Base-by-base conservation (phyloP, 2,797 vertebrate genomes). In the Urophycis tenuis region DNA sequence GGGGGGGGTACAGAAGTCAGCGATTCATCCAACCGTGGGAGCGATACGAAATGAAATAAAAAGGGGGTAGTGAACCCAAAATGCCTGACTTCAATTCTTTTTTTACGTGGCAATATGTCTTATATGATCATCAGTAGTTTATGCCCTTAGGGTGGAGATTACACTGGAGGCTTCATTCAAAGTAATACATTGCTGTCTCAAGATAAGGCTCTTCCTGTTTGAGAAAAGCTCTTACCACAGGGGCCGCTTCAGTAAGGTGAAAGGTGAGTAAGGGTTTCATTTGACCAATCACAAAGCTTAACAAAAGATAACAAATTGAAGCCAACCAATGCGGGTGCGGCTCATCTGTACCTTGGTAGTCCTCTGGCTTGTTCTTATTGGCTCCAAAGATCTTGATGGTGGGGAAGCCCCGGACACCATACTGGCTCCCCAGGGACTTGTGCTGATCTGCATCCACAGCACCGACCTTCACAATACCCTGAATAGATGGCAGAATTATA, bases 361-460 rank as follows among this genome's bases (percentile, higher is more conserved):
- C 96, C 71, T 98, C 96, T 1, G 98, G 95, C 82, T 93, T 97
- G 87, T 98, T 94, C 91, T 99, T 99, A 86, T 98, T 97, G 77
- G 93, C 90, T 19, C 96, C 96, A 86, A 99, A 99, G 88, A 99
- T 85, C 91, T 99, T 99, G 92, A 99, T 98, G 77, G 96, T 98
- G 34, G 98, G 98, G 88, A 97, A 98, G 0, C 97, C 97, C 87
- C 91, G 92, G 77, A 99, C 94, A 1, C 94, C 94, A 79, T 95
- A 99, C 75, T 98, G 97, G 15, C 95, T 89, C 5, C 95, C 96
- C 69, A 99, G 88, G 11, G 95, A 95, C 83, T 96, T 95, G 88
- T 99, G 96, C 84, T 97, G 93, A 85, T 99, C 96, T 39, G 96
- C 95, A 30, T 99, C 95, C 14, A 99, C 95, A 0, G 97, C 97